These are phyloP conservation scores for Chirona hameri DNA, from an alignment of 2,888 invertebrate species.

Conservation along the genomic window DNA sequence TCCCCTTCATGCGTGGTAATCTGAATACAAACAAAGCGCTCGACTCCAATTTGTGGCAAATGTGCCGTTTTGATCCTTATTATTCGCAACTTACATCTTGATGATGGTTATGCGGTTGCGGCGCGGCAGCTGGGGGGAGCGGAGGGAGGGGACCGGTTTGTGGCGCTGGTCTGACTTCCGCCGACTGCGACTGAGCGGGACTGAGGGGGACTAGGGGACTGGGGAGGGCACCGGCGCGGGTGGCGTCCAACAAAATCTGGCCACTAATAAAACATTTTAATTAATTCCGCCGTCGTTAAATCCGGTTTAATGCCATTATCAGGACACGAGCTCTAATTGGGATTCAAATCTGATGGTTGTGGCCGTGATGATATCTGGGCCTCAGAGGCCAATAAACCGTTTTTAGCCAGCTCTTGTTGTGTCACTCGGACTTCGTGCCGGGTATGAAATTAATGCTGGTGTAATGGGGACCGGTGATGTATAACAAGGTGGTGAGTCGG, in stretches of 20 bases:
- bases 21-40: background rate
- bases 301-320: constrained; percentile 13
- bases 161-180: background rate
- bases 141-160: background rate
- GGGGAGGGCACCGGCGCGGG: background rate
- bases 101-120: background rate
- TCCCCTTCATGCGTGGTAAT: background rate
- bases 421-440: too few relatives aligned
- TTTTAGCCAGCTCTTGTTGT: background rate
- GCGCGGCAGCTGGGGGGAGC: background rate
- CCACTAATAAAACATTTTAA: constrained; percentile 26
- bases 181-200: background rate
- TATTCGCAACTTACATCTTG: constrained; percentile 26
- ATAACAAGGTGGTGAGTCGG: too few relatives aligned
- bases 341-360: background rate
- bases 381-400: background rate
- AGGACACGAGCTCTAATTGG: background rate
- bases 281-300: constrained; percentile 10
- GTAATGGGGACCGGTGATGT: too few relatives aligned
- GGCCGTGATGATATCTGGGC: background rate
- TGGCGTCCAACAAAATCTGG: background rate
- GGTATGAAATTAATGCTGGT: too few relatives aligned
- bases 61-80: constrained; percentile 13
- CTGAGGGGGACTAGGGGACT: background rate
- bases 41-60: constrained; percentile 1